Base-by-base conservation (phyloP, 1,140 invertebrate genomes). In the Dinothrombium tinctorium region DNA sequence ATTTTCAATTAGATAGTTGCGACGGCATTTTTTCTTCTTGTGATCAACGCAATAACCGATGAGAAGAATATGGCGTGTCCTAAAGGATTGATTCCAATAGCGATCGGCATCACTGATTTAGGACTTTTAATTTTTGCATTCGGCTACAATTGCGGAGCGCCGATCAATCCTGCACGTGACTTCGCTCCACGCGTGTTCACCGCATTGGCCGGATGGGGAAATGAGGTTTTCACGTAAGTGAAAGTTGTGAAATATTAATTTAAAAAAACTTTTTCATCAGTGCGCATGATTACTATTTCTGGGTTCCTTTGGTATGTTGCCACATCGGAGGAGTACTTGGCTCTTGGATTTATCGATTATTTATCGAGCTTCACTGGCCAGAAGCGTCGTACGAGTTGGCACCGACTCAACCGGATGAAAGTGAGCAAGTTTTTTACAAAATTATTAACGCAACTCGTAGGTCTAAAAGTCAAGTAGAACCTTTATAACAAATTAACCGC, bases 121-220 rank as follows among this genome's bases (percentile, higher is more conserved):
- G 11, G 19, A 15, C 50, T 67, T 9, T 42, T 58, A 5, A 60
- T 72, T n/a, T 56, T 68, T 49, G 57, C 64, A 9, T 67, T 67
- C 47, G 59, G 62, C 11, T 49, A 55, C 26, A 73, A 73, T 53
- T 67, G 65, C 45, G 69, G 68, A 15, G 69, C 64, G 41, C 63
- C 63, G 2, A 59, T 74, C 38, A 73, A 73, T 54, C 70, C 70
- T 7, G 70, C 70, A 6, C 52, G 71, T 37, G 70, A 73, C 51
- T 52, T 73, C 4, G 58, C 61, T 0, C 71, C 70, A 3, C 51
- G 69, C 28, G 41, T 69, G 9, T 69, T 73, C 48, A 47, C 59
- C 15, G 20, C 19, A 22, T 12, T 36, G 5, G 14, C 23, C 23
- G 33, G 33, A 21, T 21, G 19, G 15, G 33, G 17, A 9, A 11